Base-by-base conservation (phyloP, 53 echinoderm and acorn worm species). In the Holothuria scabra region DNA sequence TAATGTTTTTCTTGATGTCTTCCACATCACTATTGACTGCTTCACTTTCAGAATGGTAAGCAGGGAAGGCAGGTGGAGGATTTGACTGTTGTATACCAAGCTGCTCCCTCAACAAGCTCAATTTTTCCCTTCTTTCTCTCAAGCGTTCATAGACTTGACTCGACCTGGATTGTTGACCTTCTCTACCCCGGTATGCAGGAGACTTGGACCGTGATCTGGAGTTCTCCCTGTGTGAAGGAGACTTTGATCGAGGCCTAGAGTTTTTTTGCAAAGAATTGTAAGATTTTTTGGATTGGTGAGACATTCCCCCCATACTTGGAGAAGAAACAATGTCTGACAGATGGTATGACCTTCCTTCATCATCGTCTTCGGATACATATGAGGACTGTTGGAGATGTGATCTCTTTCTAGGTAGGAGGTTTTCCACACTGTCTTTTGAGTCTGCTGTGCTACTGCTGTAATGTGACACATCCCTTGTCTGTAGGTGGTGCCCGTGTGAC, bases 301-400 rank as follows among this genome's bases (percentile, higher is more conserved):
- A 59, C 0, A 20, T 26, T 52, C 52, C 52, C 13, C 41, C 34
- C 35, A 81, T 38, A n/a, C 48, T 28, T 3, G 87, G 79, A 3
- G 94, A 92, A 29, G 97, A 92, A 64, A 97, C 88, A 22, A 99
- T 99, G 57, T 99, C 99, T 11, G 99, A 99, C 89, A 99, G 83
- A 83, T 99, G 99, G 79, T 99, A 99, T 0, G 99, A 99, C 20
- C 95, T 85, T 56, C 87, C 93, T 11, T 91, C 89, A 20, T 86
- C 84, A 24, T 71, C 86, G 7, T 28, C 24, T 46, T 75, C 28
- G 18, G 88, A 86, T 26, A 56, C 29, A 48, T 87, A 62, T 10
- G 85, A 71, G 52, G 55, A 67, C 12, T 75, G 88, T 22, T 84
- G 74, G 21, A 66, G 76, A 48, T 76, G 69, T 5, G 88, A 85